Base-by-base conservation (phyloP, 2,797 vertebrate species). In the Buphagus erythrorhynchus region DNA sequence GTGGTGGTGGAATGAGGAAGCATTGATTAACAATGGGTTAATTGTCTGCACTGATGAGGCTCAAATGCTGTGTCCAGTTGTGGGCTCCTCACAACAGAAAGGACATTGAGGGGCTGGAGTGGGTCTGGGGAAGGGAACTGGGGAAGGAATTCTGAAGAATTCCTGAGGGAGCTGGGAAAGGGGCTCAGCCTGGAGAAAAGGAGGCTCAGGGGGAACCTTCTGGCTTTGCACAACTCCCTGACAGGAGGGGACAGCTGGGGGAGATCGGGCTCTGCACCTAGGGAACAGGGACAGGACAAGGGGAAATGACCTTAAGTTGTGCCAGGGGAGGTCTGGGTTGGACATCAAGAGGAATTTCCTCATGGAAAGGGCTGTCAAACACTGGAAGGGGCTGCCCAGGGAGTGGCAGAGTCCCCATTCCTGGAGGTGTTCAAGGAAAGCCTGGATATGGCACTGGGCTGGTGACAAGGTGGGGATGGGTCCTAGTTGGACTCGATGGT, bases 281-380 rank as follows among this genome's bases (percentile, higher is more conserved):
- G 20, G 8, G 52, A 80, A 52, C 52, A 79, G 52, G 59, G 33
- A 73, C 33, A 73, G 59, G 25, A 72, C 0, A 1, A 45, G 0
- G 3, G 42, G n/a, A 0, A 87, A 73, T 0, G 1, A 46, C 46
- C 45, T 59, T 33, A 16, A 3, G 29, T 0, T 73, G 52, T 6
- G 40, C 25, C 29, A 74, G 18, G 21, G 12, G 15, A 61, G 33
- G 25, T 3, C 2, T 4, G 13, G 15, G 54, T 1, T 67, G 40
- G 48, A 61, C 26, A 67, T 19, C 29, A 59, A 21, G 10, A 80
- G 26, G 33, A 74, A n/a, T n/a, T 55, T 42, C 62, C 28, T 61
- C 62, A 20, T 20, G 25, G 35, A 35, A 42, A 9, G 31, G 21
- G 17, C 11, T 73, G 33, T 74, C 31, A 48, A 42, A 54, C 42